Evolutionary conservation across 2,888 invertebrate species (phyloP), one percentile per base, ranked within the genome.

Genomic region (Epinotia bilunana): DNA sequence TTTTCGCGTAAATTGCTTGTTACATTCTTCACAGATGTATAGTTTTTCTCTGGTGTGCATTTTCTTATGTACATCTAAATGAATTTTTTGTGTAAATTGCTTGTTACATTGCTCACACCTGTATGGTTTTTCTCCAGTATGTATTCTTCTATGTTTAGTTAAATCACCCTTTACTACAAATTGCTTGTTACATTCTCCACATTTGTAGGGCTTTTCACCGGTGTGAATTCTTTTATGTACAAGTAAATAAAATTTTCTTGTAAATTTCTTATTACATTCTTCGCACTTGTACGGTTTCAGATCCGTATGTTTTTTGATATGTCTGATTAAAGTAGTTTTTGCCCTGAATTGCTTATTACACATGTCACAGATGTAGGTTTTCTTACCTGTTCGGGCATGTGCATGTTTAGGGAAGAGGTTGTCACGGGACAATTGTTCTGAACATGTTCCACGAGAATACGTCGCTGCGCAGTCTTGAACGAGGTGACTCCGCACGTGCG

Each of bases 311-410:
- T 6, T 28, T 28, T 13, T 46, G 46, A 46, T 46, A 55, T 65
- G 65, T n/a, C 11, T 55, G 11, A 33, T 6, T 11, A 65, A 33
- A 11, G 1, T 13, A 1, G 23, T 9, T 55, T 55, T 33, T 33
- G n/a, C 0, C 0, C 23, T 55, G 13, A 67, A 55, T 67, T 33
- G 16, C 18, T 18, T 67, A 6, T 67, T 67, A 53, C 65, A 67
- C 16, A 55, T 18, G 11, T 67, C 65, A 18, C 65, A 65, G 28
- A 2, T 12, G 28, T 28, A 65, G 3, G 53, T 16, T 18, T 55
- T 11, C 11, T 67, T 6, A 2, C n/a, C 28, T n/a, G 33, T 49
- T 20, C 39, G 61, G 3, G n/a, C 39, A 18, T 16, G 49, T 49
- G 13, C 1, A 5, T 49, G 49, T 49, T 13, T 49, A 49, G 0